Evolutionary conservation across 2,113 vertebrate genomes (phyloP).

Genomic region (Tragelaphus scriptus): DNA sequence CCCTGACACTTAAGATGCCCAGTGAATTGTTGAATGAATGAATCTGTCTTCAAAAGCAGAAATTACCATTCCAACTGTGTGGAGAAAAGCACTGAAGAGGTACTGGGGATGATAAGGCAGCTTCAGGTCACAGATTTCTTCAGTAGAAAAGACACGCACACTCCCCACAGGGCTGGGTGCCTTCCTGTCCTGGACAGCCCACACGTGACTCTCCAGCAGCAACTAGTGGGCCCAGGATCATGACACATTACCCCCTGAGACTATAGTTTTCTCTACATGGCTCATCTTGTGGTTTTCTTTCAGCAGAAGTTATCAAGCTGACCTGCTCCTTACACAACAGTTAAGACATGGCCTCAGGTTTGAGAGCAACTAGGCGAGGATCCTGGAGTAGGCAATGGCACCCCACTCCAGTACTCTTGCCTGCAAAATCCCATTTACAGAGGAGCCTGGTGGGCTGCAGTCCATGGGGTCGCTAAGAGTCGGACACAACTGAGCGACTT

Average conservation of each 20-base stretch:
- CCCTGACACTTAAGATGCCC: background rate
- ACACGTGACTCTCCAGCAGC: too few species aligned
- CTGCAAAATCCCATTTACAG: too few species aligned
- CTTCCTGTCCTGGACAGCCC: background rate
- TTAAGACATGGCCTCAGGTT: background rate
- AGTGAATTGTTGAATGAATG: background rate
- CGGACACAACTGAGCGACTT: too few species aligned
- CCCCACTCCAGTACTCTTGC: too few species aligned
- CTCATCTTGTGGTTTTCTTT: conserved; percentile 31
- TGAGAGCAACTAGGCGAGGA: background rate
- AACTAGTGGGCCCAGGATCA: background rate
- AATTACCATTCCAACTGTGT: background rate
- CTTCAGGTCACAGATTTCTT: background rate
- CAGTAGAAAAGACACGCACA: background rate
- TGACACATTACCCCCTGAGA: background rate
- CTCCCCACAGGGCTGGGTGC: background rate
- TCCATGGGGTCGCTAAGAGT: too few species aligned
- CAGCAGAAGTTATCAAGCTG: background rate
- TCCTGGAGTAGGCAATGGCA: too few species aligned
- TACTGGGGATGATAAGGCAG: background rate
- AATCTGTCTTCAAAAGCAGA: background rate
- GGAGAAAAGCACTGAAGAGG: background rate
- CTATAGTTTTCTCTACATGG: background rate
- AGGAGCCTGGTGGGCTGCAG: too few species aligned
- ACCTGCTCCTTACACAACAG: background rate